phyloP scores from a whole-genome alignment of 64 coral and sea anemone species.

The Orbicella faveolata region DNA sequence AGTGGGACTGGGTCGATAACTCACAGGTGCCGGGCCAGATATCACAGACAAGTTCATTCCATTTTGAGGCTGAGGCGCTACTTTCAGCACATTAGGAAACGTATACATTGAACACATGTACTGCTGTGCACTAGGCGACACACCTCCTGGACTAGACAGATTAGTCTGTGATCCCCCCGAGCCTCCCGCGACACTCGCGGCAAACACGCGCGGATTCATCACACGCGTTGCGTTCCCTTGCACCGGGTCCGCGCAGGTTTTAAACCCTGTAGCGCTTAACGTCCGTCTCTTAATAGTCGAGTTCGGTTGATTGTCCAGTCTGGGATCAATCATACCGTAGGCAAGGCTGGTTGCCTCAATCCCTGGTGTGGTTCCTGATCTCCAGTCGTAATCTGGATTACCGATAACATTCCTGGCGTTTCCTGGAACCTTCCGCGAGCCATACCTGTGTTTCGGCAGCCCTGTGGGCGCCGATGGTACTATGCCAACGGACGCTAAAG shows the following conservation, averaged over 20 bases:
- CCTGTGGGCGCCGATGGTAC: conserved; percentile 35
- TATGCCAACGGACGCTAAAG: conserved; percentile 65
- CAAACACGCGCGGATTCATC: conserved; percentile 55
- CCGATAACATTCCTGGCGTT: conserved; percentile 41
- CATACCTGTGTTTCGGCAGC: conserved; percentile 68
- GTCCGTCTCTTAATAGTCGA: conserved; percentile 65
- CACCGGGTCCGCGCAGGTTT: conserved; percentile 32
- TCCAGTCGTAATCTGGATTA: conserved; percentile 56
- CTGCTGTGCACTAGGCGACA: conserved; percentile 63
- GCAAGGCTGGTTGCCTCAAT: conserved; percentile 4
- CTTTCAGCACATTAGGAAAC: conserved; percentile 73
- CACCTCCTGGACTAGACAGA: conserved; percentile 50
- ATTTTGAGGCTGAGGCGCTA: conserved; percentile 69
- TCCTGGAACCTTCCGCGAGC: conserved; percentile 61
- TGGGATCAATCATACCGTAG: conserved; percentile 17
- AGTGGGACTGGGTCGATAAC: conserved; percentile 43
- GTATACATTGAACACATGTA: conserved; percentile 83
- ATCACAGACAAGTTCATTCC: conserved; percentile 88
- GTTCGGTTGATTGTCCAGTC: conserved; percentile 66
- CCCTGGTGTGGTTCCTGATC: conserved; percentile 1
- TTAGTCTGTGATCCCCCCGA: conserved; percentile 70
- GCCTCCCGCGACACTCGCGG: conserved; percentile 9
- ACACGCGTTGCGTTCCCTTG: conserved; percentile 34
- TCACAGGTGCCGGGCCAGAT: conserved; percentile 89
- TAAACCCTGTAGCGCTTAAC: conserved; percentile 73